These are phyloP conservation scores for Haplochromis burtoni DNA, from an alignment of 2,113 vertebrate species.

Conservation along the genomic window DNA sequence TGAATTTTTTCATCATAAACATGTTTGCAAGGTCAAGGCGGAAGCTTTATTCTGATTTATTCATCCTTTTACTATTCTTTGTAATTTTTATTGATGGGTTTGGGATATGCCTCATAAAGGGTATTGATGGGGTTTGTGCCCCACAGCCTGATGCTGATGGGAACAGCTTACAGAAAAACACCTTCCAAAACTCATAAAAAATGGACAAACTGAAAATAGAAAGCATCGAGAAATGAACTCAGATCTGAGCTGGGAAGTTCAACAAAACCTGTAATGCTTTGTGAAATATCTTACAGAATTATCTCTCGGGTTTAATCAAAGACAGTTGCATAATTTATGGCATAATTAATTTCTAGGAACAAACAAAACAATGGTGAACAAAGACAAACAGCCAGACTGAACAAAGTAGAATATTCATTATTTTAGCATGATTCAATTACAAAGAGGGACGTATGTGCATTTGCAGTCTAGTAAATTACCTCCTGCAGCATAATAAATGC, in stretches of 20 bases:
- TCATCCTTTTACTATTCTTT: not conserved
- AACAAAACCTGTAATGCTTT: not conserved
- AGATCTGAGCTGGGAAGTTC: not conserved
- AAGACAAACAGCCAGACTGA: constrained; percentile 49
- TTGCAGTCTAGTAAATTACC: constrained; percentile 58
- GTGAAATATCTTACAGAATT: not conserved
- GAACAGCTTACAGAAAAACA: not conserved
- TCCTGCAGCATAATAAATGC: constrained; percentile 55
- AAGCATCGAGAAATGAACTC: not conserved
- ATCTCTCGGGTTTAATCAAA: constrained; percentile 35
- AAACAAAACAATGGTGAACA: constrained; percentile 48
- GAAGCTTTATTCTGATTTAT: not conserved
- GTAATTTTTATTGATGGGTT: not conserved
- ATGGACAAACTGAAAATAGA: not conserved
- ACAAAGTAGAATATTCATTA: constrained; percentile 62
- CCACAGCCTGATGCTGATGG: not conserved
- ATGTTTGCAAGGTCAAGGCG: not conserved
- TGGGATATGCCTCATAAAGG: not conserved
- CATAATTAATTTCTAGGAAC: constrained; percentile 16
- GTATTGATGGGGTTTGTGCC: not conserved
- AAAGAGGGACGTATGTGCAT: constrained; percentile 40
- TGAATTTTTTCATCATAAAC: not conserved
- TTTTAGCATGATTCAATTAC: constrained; percentile 64
- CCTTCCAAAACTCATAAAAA: not conserved
- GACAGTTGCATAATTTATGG: constrained; percentile 28